Base-by-base conservation (phyloP, 2,113 vertebrate species). In the Pycnonotus jocosus region DNA sequence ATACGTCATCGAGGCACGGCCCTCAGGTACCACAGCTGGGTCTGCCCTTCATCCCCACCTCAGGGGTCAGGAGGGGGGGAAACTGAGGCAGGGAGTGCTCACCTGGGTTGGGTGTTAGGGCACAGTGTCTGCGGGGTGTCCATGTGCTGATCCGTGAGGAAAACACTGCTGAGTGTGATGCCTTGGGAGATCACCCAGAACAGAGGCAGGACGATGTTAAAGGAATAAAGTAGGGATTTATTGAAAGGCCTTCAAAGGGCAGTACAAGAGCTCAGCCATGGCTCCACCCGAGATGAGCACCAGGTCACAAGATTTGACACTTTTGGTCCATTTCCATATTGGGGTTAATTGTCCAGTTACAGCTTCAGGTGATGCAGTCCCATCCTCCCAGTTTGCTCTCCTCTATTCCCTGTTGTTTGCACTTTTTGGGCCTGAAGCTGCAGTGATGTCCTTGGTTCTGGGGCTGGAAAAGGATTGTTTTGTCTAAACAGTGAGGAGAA, bases 1-100 rank as follows among this genome's bases (percentile, higher is more conserved):
- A 96, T 99, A 99, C 0, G 99, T 99, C 91, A 99, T 99, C 3
- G 99, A 99, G 96, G 99, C 99, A 83, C 97, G 99, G 65, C 99
- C 99, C 64, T 99, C 99, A 98, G 99, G 99, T 99, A 97, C 51
- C 5, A 17, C 80, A 14, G 48, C 44, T 47, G n/a, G 10, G 68
- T 58, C 10, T 5, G 50, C 35, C 24, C 24, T 7, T 53, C 23
- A 1, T 14, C 22, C 40, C 45, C 8, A 3, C 13, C 54, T 33
- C 4, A 0, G 73, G 19, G 35, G 5, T 48, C 23, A 15, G 50
- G 25, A 47, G 33, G 30, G 25, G 51, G 69, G 70, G 61, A 95
- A 84, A 54, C 77, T 62, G 77, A 81, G 92, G 84, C 87, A 87
- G 15, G 72, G 45, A 27, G 18, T 2, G 51, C 76, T 86, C 48